A percentile compares a stretch with the other conserved stretches of the same genome.
These are phyloP conservation scores for Phyllotreta cruciferae DNA, from an alignment of 2,888 invertebrate species.

Conservation along the genomic window DNA sequence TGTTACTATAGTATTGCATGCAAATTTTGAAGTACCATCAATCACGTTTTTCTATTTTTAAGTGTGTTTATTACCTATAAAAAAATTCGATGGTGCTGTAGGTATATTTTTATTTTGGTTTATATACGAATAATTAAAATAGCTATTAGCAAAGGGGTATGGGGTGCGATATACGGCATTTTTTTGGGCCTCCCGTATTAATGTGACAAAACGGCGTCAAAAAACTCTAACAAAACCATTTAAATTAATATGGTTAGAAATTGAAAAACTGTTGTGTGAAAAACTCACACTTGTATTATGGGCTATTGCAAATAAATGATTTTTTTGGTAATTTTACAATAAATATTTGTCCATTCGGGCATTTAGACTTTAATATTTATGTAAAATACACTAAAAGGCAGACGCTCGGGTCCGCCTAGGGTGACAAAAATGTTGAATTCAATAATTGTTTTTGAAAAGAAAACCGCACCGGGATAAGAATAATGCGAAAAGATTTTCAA, in stretches of 20 bases:
- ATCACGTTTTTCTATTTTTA: neutral
- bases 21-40: conserved; percentile 5
- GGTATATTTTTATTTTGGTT: neutral
- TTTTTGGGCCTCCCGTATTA: conserved; percentile 50
- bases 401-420: conserved; percentile 32
- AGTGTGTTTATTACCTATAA: conserved; percentile 11
- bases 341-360: conserved; percentile 62
- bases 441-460: conserved; percentile 46
- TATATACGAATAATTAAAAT: conserved; percentile 4
- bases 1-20: conserved; percentile 14
- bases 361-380: conserved; percentile 60
- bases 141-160: conserved; percentile 5
- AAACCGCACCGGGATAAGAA: conserved; percentile 32
- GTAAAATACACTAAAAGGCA: conserved; percentile 57
- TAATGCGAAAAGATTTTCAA: conserved; percentile 36
- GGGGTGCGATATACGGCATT: conserved; percentile 39
- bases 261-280: conserved; percentile 50
- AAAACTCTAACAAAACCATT: conserved; percentile 50
- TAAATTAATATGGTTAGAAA: conserved; percentile 54
- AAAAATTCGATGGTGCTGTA: too few species aligned
- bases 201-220: conserved; percentile 41
- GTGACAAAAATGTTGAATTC: conserved; percentile 53
- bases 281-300: conserved; percentile 52
- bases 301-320: conserved; percentile 62
- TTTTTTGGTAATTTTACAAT: conserved; percentile 60